phyloP scores from a whole-genome alignment of 2,797 vertebrate genomes.

The Sebastolobus alascanus region DNA sequence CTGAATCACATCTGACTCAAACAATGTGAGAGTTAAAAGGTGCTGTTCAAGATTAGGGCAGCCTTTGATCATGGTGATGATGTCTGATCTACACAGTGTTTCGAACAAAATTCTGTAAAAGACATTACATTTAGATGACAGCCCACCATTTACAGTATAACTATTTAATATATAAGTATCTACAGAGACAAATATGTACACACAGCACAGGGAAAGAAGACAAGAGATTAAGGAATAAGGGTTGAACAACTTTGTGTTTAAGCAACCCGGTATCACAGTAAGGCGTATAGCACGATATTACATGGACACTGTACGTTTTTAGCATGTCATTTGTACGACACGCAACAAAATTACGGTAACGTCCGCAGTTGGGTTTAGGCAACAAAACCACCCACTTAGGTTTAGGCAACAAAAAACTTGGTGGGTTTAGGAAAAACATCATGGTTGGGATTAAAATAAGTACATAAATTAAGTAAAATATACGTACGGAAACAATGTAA shows the following conservation, averaged over 20 bases:
- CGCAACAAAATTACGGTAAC: too few species aligned
- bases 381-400: too few species aligned
- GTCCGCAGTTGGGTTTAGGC: too few species aligned
- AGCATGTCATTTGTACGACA: too few species aligned
- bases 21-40: constrained; percentile 27
- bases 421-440: too few species aligned
- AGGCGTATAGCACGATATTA: too few species aligned
- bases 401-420: too few species aligned
- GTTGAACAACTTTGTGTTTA: too few species aligned
- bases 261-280: fast-evolving
- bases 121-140: not conserved
- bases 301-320: too few species aligned
- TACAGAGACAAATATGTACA: not conserved
- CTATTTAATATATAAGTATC: not conserved
- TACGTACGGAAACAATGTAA: too few species aligned
- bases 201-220: not conserved
- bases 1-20: constrained; percentile 37
- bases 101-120: not conserved
- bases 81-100: not conserved
- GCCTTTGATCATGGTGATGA: not conserved
- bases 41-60: not conserved
- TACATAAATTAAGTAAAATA: too few species aligned
- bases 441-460: too few species aligned
- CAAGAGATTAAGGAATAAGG: not conserved
- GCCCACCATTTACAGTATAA: not conserved